phyloP scores from a whole-genome alignment of 2,113 vertebrate species.

The Gasterosteus aculeatus region DNA sequence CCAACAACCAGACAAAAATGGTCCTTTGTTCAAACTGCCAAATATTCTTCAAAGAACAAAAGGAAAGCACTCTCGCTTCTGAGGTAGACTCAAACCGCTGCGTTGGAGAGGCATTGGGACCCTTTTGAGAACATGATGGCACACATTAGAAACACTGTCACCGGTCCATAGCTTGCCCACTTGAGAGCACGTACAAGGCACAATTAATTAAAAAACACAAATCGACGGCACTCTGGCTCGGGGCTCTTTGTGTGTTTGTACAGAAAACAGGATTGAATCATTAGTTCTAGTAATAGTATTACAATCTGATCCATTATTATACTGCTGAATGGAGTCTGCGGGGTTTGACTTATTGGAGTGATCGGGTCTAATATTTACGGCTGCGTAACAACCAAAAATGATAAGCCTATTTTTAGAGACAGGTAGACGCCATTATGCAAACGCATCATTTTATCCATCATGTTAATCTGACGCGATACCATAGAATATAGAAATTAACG shows the following conservation, averaged over 20 bases:
- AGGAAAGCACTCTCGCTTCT: background rate
- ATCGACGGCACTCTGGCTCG: background rate
- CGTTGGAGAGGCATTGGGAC: background rate
- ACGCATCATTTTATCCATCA: background rate
- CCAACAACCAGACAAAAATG: background rate
- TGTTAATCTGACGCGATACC: background rate
- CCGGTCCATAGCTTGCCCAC: background rate
- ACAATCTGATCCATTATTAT: background rate
- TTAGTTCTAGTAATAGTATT: background rate
- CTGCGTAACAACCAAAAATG: background rate
- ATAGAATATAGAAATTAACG: background rate
- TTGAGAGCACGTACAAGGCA: background rate
- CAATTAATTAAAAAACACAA: too few relatives aligned
- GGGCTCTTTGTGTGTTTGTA: background rate
- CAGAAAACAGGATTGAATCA: background rate
- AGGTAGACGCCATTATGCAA: background rate
- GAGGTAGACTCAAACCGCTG: background rate
- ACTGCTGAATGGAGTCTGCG: background rate
- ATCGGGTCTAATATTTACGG: background rate
- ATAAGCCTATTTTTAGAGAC: background rate
- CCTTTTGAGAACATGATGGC: background rate
- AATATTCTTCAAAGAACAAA: background rate
- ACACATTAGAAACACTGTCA: background rate
- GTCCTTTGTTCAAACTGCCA: constrained; percentile 21
- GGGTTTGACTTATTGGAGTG: too few relatives aligned